Evolutionary conservation across 2,797 vertebrate species (phyloP).

Genomic region (Tokudaia tokunoshimensis): DNA sequence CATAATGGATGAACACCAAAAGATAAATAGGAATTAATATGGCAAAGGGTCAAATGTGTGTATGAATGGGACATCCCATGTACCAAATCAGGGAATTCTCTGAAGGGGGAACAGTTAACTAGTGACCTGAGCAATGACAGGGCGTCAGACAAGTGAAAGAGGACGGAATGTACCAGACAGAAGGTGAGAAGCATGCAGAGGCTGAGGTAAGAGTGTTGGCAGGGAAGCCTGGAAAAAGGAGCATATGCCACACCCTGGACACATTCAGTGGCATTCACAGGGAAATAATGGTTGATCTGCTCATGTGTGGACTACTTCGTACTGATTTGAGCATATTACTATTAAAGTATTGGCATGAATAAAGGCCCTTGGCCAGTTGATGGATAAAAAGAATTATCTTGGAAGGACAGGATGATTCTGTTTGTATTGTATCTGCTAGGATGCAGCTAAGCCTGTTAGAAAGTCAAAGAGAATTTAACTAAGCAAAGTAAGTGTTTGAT

Average conservation of each 20-base stretch:
- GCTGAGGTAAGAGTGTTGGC: neutral
- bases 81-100: slow-evolving; percentile 19
- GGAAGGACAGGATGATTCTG: neutral
- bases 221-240: slow-evolving; percentile 25
- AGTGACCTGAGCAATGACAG: neutral
- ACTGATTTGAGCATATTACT: neutral
- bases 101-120: slow-evolving; percentile 13
- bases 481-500: slow-evolving; percentile 6
- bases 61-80: too few relatives aligned
- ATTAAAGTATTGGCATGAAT: neutral
- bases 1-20: too few relatives aligned
- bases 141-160: slow-evolving; percentile 15
- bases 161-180: neutral
- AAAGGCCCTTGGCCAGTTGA: neutral
- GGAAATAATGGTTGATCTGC: neutral
- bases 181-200: neutral
- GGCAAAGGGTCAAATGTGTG: too few relatives aligned
- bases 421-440: neutral
- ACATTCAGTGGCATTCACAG: neutral
- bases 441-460: neutral
- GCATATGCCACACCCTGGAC: neutral
- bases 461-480: slow-evolving; percentile 36
- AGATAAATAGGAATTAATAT: too few relatives aligned
- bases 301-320: neutral
- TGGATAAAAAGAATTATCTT: neutral